Base-by-base conservation (phyloP, 53 echinoderm and acorn worm genomes). In the Luidia sarsii region DNA sequence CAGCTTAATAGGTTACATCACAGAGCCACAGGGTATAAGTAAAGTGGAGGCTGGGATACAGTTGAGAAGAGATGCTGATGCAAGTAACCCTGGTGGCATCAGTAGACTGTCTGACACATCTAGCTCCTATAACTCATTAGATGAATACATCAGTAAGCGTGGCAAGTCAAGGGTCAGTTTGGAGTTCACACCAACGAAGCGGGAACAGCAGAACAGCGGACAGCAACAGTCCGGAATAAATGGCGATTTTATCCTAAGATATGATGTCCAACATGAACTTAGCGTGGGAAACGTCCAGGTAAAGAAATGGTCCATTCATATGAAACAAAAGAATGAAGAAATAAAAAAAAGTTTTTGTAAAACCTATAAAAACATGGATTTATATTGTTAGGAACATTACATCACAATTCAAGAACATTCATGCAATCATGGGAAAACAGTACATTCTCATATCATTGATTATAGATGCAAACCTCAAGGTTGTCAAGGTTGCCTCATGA, bases 211-310 rank as follows among this genome's bases (percentile, higher is more conserved):
- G 72, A 46, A 14, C 30, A 67, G 80, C 63, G 80, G 72, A 36
- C 50, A 71, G 5, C 77, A 77, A 46, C 24, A 57, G 49, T 69
- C 75, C 22, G 99, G 99, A 0, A 79, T 99, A 16, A 89, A 81
- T 39, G 99, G 94, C 10, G 99, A 94, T 52, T 94, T 94, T 50
- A 89, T 97, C 48, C 33, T 99, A 23, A 81, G 87, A 19, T 99
- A 99, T 57, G 91, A 99, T 29, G 89, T 99, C 7, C 61, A 71
- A 3, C 94, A 92, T 21, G 73, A 77, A 13, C 70, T 60, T 36
- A 84, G 69, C 50, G 89, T 94, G 25, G 99, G 99, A 24, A 84
- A 91, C 35, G 86, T 99, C 10, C 81, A 86, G 89, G 99, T 99
- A 72, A 37, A 53, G 2, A 33, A n/a, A 41, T 41, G 41, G n/a